Percentiles rank a stretch among this genome's conserved stretches.
phyloP scores from a whole-genome alignment of 2,888 invertebrate genomes.

The Alloscopus bannaensis region DNA sequence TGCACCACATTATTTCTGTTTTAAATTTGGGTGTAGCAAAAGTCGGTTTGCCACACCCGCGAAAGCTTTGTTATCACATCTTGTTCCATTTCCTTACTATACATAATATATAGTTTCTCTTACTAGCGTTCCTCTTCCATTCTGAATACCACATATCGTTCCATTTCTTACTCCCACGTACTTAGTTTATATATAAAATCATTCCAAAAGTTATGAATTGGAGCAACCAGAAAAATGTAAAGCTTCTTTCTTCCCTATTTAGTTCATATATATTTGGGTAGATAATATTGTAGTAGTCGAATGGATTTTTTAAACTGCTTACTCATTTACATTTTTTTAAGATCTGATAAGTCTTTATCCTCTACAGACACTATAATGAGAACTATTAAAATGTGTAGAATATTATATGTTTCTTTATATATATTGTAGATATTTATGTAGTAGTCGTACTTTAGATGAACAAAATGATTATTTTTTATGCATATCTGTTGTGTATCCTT shows the following conservation, averaged over 20 bases:
- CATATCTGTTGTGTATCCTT: conserved; percentile 23
- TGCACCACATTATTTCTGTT: conserved; percentile 47
- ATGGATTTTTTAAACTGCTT: conserved; percentile 39
- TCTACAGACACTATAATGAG: conserved; percentile 61
- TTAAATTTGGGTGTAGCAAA: too few relatives aligned
- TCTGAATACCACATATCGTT: conserved; percentile 25
- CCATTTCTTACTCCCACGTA: conserved; percentile 28
- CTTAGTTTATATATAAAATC: conserved; percentile 31
- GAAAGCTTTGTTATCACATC: conserved; percentile 9
- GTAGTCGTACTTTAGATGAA: conserved; percentile 11
- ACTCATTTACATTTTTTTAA: conserved; percentile 30
- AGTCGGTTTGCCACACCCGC: too few relatives aligned
- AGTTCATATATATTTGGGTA: too few relatives aligned
- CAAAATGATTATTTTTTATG: conserved; percentile 11
- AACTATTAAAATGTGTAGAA: conserved; percentile 55
- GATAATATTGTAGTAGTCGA: conserved; percentile 28
- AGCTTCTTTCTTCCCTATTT: conserved; percentile 34
- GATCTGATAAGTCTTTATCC: conserved; percentile 65
- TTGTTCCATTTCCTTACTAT: conserved; percentile 8
- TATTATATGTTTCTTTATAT: conserved; percentile 28
- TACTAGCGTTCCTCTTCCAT: too few relatives aligned
- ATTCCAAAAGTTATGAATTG: conserved; percentile 44
- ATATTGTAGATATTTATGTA: not conserved
- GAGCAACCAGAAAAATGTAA: conserved; percentile 61
- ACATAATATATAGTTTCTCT: too few relatives aligned